Conservation (phyloP, 2,113 vertebrate genomes). For the Grammomys surdaster region DNA sequence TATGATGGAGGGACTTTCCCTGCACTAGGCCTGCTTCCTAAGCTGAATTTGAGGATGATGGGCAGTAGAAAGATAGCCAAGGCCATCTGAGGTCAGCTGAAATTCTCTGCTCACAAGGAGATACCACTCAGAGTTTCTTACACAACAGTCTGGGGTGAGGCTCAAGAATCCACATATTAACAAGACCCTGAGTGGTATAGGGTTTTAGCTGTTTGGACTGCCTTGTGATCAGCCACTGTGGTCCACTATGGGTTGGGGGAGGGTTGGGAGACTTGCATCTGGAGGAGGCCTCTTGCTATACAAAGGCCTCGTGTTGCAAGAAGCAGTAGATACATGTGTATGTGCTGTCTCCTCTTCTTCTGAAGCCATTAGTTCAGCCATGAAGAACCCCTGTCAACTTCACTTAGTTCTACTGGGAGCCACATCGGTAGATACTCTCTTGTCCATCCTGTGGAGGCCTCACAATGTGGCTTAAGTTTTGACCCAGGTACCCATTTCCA, state of each 20-base stretch:
- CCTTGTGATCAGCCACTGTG: not conserved
- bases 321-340: not conserved
- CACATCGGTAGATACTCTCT: not conserved
- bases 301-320: not conserved
- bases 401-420: not conserved
- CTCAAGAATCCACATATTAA: not conserved
- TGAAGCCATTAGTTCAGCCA: not conserved
- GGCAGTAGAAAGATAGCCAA: rapidly evolving
- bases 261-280: not conserved
- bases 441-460: not conserved
- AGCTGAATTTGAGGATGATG: not conserved
- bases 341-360: not conserved
- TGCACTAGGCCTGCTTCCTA: not conserved
- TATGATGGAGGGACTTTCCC: not conserved
- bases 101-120: not conserved
- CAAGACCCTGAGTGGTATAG: rapidly evolving
- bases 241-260: not conserved
- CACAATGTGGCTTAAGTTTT: too few species aligned
- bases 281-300: not conserved
- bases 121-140: rapidly evolving
- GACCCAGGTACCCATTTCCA: rapidly evolving
- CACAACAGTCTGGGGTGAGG: not conserved
- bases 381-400: not conserved
- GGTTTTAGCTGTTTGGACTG: rapidly evolving
- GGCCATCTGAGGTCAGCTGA: rapidly evolving